phyloP scores from a whole-genome alignment of 2,113 vertebrate species.

The Podarcis muralis region DNA sequence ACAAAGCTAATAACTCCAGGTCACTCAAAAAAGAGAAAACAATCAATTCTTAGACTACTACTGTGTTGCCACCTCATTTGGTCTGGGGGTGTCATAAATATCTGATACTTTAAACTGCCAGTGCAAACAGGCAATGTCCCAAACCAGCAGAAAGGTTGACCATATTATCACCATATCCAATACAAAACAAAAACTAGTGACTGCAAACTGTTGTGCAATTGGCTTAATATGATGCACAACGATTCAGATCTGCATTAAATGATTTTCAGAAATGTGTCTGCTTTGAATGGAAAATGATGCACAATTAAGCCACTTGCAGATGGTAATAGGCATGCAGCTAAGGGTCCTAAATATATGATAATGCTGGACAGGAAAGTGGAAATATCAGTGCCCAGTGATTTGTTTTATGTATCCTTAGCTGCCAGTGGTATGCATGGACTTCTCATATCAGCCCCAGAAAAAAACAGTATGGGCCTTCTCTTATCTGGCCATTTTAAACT shows the following conservation, averaged over 20 bases:
- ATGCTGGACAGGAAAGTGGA: not conserved
- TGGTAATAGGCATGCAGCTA: not conserved
- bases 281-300: not conserved
- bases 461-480: not conserved
- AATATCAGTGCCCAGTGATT: not conserved
- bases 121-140: not conserved
- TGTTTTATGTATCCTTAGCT: not conserved
- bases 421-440: not conserved
- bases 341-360: not conserved
- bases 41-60: not conserved
- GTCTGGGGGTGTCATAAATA: not conserved
- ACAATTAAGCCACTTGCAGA: not conserved
- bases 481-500: not conserved
- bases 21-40: not conserved
- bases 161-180: not conserved
- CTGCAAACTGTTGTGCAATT: not conserved
- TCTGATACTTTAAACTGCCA: too few relatives aligned
- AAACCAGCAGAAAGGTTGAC: not conserved
- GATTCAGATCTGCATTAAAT: not conserved
- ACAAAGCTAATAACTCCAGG: not conserved
- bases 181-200: too few relatives aligned
- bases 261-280: too few relatives aligned
- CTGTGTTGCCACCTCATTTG: not conserved
- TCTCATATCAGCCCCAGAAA: not conserved
- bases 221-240: not conserved